Conservation (phyloP, 2,113 vertebrate species). For the Myotis brandtii region DNA sequence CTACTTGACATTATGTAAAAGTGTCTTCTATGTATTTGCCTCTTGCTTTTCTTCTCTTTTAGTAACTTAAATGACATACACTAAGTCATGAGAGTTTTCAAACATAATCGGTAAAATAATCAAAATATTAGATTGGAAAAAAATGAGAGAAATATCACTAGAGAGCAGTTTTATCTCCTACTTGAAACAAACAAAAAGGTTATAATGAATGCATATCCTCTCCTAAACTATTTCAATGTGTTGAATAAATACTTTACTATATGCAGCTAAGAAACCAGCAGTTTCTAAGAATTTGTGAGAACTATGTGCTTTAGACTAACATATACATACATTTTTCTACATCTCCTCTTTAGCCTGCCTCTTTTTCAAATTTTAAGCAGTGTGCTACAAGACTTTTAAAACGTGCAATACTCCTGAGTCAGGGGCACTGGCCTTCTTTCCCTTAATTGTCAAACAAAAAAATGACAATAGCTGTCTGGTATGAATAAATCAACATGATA, state of each 20-base stretch:
- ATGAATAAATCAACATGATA: background rate
- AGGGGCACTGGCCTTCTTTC: background rate
- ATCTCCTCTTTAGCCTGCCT: background rate
- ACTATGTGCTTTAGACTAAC: background rate
- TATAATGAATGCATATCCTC: background rate
- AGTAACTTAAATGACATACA: background rate
- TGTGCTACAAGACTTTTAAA: background rate
- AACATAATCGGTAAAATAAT: background rate
- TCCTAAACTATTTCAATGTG: background rate
- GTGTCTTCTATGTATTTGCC: background rate
- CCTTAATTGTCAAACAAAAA: background rate
- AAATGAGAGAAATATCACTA: background rate
- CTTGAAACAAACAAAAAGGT: background rate
- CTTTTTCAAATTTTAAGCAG: background rate
- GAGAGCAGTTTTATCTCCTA: background rate
- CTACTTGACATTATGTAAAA: slow-evolving; percentile 56
- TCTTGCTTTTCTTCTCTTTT: slow-evolving; percentile 33
- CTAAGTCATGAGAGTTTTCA: slow-evolving; percentile 16
- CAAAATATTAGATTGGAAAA: slow-evolving; percentile 20
- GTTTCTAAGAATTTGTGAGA: background rate
- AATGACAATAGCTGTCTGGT: background rate
- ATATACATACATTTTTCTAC: background rate
- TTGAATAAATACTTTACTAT: background rate
- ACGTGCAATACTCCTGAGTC: background rate
- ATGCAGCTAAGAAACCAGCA: background rate